These are phyloP conservation scores for Hypotaenidia philippensis DNA, from an alignment of 2,797 vertebrate species.

Conservation along the genomic window DNA sequence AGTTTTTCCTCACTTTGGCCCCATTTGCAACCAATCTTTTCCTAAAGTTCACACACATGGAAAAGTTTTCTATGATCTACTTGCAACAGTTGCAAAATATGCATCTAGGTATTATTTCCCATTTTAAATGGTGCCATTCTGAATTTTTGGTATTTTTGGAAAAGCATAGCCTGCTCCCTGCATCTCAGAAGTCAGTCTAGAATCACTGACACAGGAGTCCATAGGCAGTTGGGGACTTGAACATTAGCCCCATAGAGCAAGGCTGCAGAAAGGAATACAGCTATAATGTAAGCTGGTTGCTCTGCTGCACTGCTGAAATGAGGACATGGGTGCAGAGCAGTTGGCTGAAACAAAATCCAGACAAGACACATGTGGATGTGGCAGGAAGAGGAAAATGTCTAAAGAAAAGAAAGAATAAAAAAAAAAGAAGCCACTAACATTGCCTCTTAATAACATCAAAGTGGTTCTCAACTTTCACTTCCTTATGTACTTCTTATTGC, in stretches of 20 bases:
- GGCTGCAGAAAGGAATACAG: not conserved
- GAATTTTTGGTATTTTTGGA: not conserved
- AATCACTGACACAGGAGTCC: not conserved
- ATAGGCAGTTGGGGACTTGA: not conserved
- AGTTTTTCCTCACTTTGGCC: not conserved
- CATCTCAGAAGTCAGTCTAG: not conserved
- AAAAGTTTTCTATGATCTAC: not conserved
- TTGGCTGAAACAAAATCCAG: not conserved
- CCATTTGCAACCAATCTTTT: not conserved
- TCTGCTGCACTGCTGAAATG: not conserved
- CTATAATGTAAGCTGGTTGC: not conserved
- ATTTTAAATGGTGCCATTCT: not conserved
- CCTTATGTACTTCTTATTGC: not conserved
- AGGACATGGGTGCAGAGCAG: not conserved
- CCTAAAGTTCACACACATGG: not conserved
- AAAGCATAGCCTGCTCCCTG: not conserved
- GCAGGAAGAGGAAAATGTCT: not conserved
- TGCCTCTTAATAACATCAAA: not conserved
- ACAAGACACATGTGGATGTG: not conserved
- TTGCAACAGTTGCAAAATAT: not conserved
- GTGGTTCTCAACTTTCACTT: not conserved
- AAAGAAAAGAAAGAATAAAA: not conserved
- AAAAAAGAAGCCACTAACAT: not conserved
- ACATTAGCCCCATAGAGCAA: not conserved
- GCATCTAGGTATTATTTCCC: not conserved